Evolutionary conservation across 2,797 vertebrate species (phyloP), one percentile per base, ranked within the genome.

Genomic region (Cryptoblepharus egeriae): DNA sequence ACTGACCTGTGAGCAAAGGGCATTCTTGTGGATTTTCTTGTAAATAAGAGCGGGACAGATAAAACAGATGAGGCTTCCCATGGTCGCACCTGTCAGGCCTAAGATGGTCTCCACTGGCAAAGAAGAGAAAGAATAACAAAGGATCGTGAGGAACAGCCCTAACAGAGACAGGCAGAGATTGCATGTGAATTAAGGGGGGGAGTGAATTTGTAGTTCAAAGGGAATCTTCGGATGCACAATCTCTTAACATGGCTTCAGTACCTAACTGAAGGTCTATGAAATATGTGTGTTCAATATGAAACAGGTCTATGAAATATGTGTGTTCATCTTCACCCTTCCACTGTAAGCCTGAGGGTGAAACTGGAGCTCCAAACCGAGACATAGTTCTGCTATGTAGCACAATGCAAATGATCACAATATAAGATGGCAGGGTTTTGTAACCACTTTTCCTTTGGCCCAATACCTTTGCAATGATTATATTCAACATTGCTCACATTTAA

Each of bases 41-140:
- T 97, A 98, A 95, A 99, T 99, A 85, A 99, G 97, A 85, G 98
- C 98, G 0, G 98, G 98, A 90, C 98, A 99, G 91, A 99, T 97
- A 90, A 99, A 99, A 94, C 98, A 99, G 95, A 99, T 99, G 91
- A 99, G 96, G 92, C 98, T 99, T 58, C 99, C 99, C 98, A 98
- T 99, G 2, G 98, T 99, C 9, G 99, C 99, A 77, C 99, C 99
- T 1, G 98, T 99, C 88, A 99, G 96, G 88, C 98, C 98, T 89
- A 99, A 93, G 85, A 99, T 96, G 1, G 98, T 99, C 94, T 99
- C 98, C 96, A 99, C 98, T 99, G 85, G 73, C 2, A 82, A 81
- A 84, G 12, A 60, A 92, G 26, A 79, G 30, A 18, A 74, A 57
- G 52, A 80, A 10, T 2, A 58, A 71, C 32, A 81, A 61, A 64